These are phyloP conservation scores for Notothenia coriiceps DNA, from an alignment of 2,113 vertebrate species.

Conservation along the genomic window DNA sequence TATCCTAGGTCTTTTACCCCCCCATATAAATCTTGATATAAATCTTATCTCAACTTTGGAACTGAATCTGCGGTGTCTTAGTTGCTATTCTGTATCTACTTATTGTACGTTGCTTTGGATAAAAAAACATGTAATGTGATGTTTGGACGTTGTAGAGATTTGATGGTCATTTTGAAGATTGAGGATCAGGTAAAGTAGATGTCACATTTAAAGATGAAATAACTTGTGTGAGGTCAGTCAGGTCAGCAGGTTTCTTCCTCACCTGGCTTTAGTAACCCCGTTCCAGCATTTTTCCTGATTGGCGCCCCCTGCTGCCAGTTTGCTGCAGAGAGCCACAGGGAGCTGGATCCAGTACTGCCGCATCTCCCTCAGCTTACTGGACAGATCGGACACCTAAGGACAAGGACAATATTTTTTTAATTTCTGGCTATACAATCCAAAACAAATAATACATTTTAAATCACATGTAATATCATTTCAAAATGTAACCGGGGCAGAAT, in stretches of 20 bases:
- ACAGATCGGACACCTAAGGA: slow-evolving; percentile 90
- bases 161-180: neutral
- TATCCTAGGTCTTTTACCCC: no score
- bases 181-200: no score
- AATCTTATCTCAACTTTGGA: no score
- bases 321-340: slow-evolving; percentile 87
- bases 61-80: no score
- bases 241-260: slow-evolving; percentile 15
- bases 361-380: slow-evolving; percentile 89
- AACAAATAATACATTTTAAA: neutral
- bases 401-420: neutral
- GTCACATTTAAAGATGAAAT: neutral
- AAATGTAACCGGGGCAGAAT: neutral
- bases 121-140: no score
- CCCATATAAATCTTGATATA: no score
- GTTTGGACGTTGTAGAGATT: neutral
- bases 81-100: no score
- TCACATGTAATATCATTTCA: neutral
- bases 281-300: slow-evolving; percentile 93
- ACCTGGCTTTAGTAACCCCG: slow-evolving; percentile 90
- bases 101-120: no score
- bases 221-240: no score
- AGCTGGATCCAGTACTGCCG: slow-evolving; percentile 92
- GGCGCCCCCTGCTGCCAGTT: slow-evolving; percentile 80
- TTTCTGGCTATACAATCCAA: no score